Conservation (phyloP, 2,113 vertebrate genomes). For the Chloropsis cyanopogon region DNA sequence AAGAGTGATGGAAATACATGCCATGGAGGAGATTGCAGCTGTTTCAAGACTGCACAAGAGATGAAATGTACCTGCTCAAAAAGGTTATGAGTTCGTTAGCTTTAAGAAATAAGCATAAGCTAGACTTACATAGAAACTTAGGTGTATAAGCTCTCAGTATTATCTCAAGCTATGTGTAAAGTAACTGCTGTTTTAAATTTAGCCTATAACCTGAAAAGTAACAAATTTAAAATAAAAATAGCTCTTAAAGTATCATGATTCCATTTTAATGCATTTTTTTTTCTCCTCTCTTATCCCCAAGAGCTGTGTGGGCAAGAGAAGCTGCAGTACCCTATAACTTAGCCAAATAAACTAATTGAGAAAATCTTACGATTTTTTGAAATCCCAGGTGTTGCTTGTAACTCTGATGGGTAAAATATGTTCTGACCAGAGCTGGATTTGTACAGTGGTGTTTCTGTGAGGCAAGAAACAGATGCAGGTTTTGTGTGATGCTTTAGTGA, state of each 20-base stretch:
- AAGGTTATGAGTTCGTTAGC: slow-evolving; percentile 28
- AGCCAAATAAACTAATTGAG: not conserved
- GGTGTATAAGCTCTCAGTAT: not conserved
- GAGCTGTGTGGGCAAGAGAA: not conserved
- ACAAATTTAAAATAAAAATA: not conserved
- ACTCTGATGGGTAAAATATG: not conserved
- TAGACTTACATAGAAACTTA: not conserved
- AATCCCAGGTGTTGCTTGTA: not conserved
- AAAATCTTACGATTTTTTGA: not conserved
- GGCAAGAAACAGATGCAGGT: not conserved
- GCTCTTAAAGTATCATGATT: not conserved
- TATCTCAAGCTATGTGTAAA: not conserved
- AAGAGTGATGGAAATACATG: not conserved
- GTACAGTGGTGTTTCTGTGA: not conserved
- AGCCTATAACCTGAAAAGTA: not conserved
- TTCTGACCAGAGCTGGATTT: not conserved
- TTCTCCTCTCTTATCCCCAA: not conserved
- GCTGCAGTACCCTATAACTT: not conserved
- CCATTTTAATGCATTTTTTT: not conserved
- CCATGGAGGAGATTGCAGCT: not conserved
- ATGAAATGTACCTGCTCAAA: not conserved
- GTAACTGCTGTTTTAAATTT: not conserved
- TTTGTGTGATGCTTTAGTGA: not conserved
- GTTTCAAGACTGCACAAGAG: not conserved
- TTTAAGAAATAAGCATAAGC: not conserved